Conservation (phyloP, 2,888 invertebrate genomes). For the Trachelus iudaicus region DNA sequence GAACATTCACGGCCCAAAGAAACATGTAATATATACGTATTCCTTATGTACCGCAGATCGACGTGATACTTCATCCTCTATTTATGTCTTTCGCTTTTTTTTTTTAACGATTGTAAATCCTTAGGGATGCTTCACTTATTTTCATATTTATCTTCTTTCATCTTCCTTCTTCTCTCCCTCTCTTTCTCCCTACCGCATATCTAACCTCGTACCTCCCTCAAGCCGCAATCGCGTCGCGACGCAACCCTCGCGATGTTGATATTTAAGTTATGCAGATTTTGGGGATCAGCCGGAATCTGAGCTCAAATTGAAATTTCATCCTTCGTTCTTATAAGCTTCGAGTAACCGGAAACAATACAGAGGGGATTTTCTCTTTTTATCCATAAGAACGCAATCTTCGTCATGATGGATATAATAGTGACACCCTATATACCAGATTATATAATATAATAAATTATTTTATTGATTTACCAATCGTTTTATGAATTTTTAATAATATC, state of each 20-base stretch:
- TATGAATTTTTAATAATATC: too few relatives aligned
- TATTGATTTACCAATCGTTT: too few relatives aligned
- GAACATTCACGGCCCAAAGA: too few relatives aligned
- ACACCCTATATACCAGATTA: too few relatives aligned
- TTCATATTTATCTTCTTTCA: background rate
- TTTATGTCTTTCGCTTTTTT: too few relatives aligned
- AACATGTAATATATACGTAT: too few relatives aligned
- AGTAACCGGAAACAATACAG: background rate
- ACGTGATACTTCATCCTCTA: too few relatives aligned
- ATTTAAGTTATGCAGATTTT: constrained; percentile 42
- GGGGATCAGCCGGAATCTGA: constrained; percentile 34
- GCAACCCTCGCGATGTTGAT: constrained; percentile 15
- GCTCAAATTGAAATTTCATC: constrained; percentile 50
- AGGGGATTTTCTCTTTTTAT: background rate
- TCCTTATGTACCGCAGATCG: too few relatives aligned
- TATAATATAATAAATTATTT: too few relatives aligned
- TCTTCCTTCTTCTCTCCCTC: background rate
- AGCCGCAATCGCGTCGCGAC: background rate
- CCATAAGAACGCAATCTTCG: background rate
- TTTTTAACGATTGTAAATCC: too few relatives aligned
- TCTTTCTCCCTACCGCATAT: background rate
- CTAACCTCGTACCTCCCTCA: background rate
- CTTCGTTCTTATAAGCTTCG: constrained; percentile 24
- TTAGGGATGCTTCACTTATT: constrained; percentile 6
- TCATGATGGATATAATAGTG: too few relatives aligned